Evolutionary conservation across 2,888 invertebrate species (phyloP).

Genomic region (Lycia hirtaria): DNA sequence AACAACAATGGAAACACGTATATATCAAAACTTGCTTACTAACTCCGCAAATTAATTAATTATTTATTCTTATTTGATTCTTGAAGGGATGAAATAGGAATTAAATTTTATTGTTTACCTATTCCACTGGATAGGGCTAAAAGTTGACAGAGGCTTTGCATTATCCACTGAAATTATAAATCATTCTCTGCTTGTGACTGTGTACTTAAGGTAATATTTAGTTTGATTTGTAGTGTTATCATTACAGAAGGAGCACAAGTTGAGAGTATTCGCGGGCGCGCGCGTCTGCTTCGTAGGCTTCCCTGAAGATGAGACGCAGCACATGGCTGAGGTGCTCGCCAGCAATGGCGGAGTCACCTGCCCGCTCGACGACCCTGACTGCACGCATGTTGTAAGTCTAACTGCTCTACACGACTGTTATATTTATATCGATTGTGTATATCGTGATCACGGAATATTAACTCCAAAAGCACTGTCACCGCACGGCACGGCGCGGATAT

Average conservation of each 20-base stretch:
- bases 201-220: not conserved
- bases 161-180: too few relatives aligned
- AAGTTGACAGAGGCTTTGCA: too few relatives aligned
- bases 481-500: conserved; percentile 28
- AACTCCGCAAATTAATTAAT: too few relatives aligned
- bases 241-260: conserved; percentile 88
- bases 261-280: conserved; percentile 95
- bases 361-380: conserved; percentile 91
- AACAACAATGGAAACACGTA: too few relatives aligned
- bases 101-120: too few relatives aligned
- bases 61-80: too few relatives aligned
- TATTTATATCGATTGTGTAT: not conserved
- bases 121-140: too few relatives aligned
- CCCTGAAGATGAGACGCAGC: conserved; percentile 94
- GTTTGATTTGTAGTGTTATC: conserved; percentile 7
- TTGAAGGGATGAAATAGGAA: too few relatives aligned
- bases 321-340: conserved; percentile 95
- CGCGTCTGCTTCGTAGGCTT: conserved; percentile 96
- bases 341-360: conserved; percentile 94
- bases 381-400: conserved; percentile 95
- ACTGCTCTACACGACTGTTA: too few relatives aligned
- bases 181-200: not conserved
- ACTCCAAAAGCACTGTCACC: conserved; percentile 21
- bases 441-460: not conserved
- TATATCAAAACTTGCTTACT: too few relatives aligned